A percentile compares a stretch with the other conserved stretches of the same genome.
These are phyloP conservation scores for Tinamus major DNA, from an alignment of 2,797 vertebrate genomes.

Conservation along the genomic window DNA sequence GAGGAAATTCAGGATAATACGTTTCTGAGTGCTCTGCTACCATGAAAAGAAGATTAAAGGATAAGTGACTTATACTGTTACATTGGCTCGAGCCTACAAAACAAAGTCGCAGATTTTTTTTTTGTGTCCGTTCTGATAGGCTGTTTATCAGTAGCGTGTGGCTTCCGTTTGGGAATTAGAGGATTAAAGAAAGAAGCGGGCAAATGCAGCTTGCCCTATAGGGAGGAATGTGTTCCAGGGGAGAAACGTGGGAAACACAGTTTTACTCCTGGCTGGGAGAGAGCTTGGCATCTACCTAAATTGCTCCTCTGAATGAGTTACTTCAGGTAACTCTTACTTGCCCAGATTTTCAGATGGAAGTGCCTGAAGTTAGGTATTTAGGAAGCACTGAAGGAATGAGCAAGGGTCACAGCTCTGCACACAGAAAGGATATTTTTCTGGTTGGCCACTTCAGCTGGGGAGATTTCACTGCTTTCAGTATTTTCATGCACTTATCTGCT, in stretches of 20 bases:
- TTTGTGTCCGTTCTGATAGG: not conserved
- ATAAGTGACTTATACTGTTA: constrained; percentile 50
- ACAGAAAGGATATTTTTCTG: not conserved
- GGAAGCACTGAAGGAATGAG: not conserved
- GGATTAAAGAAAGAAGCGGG: not conserved
- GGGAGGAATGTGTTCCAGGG: not conserved
- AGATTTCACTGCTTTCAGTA: not conserved
- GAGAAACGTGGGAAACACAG: not conserved
- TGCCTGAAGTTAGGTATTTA: not conserved
- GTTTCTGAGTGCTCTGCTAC: constrained; percentile 24
- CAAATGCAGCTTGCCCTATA: not conserved
- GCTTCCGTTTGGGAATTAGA: not conserved
- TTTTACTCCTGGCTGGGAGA: not conserved
- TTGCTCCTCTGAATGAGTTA: not conserved
- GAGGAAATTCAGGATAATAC: constrained; percentile 21
- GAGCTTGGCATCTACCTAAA: not conserved
- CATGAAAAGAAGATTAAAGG: constrained; percentile 67
- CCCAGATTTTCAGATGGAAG: not conserved
- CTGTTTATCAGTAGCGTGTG: not conserved
- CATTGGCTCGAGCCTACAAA: constrained; percentile 30
- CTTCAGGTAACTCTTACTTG: not conserved
- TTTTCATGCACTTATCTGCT: not conserved
- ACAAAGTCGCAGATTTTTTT: constrained; percentile 16
- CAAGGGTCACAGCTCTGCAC: not conserved
- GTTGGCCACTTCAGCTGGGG: not conserved